phyloP scores from a whole-genome alignment of 2,797 vertebrate genomes.

The Argya squamiceps region DNA sequence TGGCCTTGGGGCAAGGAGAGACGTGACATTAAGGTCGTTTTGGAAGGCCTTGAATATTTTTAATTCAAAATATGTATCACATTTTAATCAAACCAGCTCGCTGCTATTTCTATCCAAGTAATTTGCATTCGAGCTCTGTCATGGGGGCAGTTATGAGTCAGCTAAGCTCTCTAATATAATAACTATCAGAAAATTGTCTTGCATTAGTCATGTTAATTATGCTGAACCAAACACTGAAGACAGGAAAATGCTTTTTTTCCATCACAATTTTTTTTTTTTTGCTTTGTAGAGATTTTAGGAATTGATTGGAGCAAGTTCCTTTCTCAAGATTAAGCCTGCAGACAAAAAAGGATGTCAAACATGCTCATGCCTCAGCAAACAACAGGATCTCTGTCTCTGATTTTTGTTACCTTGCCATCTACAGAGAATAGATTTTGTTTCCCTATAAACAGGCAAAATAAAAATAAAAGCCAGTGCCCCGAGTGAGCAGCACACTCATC shows the following conservation, averaged over 20 bases:
- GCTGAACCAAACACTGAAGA: slow-evolving; percentile 69
- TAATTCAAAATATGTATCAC: slow-evolving; percentile 67
- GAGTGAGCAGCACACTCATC: background rate
- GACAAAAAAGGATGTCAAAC: background rate
- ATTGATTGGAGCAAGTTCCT: slow-evolving; percentile 41
- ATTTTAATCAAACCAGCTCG: slow-evolving; percentile 73
- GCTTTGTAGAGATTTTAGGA: slow-evolving; percentile 63
- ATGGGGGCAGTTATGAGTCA: slow-evolving; percentile 72
- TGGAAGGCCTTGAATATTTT: slow-evolving; percentile 62
- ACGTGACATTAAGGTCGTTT: slow-evolving; percentile 65
- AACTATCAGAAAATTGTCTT: slow-evolving; percentile 75
- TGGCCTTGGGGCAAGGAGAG: background rate
- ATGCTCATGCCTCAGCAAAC: background rate
- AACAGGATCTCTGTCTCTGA: background rate
- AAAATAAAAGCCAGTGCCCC: background rate
- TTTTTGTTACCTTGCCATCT: background rate
- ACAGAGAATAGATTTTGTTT: background rate
- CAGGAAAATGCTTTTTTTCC: slow-evolving; percentile 71
- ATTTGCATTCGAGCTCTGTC: slow-evolving; percentile 74
- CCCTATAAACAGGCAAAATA: background rate
- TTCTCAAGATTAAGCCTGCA: slow-evolving; percentile 46
- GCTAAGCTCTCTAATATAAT: slow-evolving; percentile 75
- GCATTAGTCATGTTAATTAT: slow-evolving; percentile 82
- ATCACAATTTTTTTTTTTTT: slow-evolving; percentile 60
- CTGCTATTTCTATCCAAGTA: slow-evolving; percentile 40